Conservation (phyloP, 1,140 invertebrate genomes). For the Diuraphis noxia region DNA sequence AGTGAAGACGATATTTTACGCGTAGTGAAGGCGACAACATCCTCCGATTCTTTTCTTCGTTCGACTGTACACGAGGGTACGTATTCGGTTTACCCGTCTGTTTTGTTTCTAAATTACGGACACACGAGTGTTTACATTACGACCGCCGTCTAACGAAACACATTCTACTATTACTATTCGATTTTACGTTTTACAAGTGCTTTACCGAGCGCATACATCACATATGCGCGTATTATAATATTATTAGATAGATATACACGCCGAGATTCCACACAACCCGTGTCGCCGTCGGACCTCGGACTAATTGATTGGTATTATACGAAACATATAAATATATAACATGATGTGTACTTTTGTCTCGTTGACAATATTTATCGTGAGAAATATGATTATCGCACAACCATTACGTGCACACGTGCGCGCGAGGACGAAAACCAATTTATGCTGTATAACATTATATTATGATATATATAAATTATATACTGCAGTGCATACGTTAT, state of each 20-base stretch:
- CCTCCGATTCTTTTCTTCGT: background rate
- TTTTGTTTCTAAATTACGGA: constrained; percentile 1
- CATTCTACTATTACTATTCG: background rate
- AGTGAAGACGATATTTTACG: background rate
- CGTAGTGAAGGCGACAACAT: background rate
- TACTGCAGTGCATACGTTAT: background rate
- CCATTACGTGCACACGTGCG: background rate
- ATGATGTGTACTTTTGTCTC: background rate
- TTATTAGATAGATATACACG: background rate
- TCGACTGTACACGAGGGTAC: background rate
- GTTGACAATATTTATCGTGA: constrained; percentile 18
- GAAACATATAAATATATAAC: background rate
- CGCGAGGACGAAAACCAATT: background rate
- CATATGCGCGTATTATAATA: background rate
- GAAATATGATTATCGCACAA: background rate
- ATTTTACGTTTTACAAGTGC: constrained; percentile 13
- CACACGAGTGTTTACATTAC: constrained; percentile 12
- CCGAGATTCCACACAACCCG: background rate
- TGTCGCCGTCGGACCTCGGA: background rate
- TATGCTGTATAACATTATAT: background rate
- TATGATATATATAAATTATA: background rate
- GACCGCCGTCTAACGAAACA: background rate
- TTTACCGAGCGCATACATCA: background rate
- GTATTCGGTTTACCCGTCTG: background rate
- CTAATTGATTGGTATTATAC: background rate